Evolutionary conservation across 2,113 vertebrate species (phyloP), one percentile per base, ranked within the genome.

Genomic region (Cololabis saira): DNA sequence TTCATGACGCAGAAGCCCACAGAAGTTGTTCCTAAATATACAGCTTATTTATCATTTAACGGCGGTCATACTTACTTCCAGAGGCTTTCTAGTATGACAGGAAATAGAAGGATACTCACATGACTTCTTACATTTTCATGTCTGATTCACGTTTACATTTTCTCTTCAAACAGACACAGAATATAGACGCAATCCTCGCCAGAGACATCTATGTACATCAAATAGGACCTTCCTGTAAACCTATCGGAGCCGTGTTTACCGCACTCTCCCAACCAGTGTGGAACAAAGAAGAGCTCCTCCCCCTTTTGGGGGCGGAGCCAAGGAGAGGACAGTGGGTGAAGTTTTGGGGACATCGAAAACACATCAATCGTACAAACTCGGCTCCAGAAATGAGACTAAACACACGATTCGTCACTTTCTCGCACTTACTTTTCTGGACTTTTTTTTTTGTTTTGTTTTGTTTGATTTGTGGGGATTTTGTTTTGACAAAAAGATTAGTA

Each of bases 301-400:
- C 63, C 71, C 58, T 69, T 81, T 14, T 30, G 43, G 77, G 63
- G 71, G 67, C 12, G 11, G 53, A 18, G 57, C 58, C 60, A 72
- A 24, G 60, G 27, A 58, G 24, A 43, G 56, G 67, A 17, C 3
- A 15, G 92, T 90, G 87, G 91, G 88, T 86, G 92, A 93, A 91
- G 92, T 64, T 64, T 62, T 65, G 55, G 91, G 92, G 93, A 93
- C 93, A 92, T 88, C 82, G 24, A 93, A 96, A 93, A 90, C 92
- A 95, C 95, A 94, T 90, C 94, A 94, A 93, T 93, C 94, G 94
- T 94, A 95, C 94, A 94, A n/a, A 92, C 82, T 93, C 90, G 93
- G 94, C 94, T 93, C 92, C 77, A 83, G 57, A 87, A 91, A 90
- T 92, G 86, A 93, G 92, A 91, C 88, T 84, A 91, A 95, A 95